A percentile compares a stretch with the other conserved stretches of the same genome.
Evolutionary conservation across 2,888 invertebrate species (phyloP).

Genomic region (Spodoptera picta): DNA sequence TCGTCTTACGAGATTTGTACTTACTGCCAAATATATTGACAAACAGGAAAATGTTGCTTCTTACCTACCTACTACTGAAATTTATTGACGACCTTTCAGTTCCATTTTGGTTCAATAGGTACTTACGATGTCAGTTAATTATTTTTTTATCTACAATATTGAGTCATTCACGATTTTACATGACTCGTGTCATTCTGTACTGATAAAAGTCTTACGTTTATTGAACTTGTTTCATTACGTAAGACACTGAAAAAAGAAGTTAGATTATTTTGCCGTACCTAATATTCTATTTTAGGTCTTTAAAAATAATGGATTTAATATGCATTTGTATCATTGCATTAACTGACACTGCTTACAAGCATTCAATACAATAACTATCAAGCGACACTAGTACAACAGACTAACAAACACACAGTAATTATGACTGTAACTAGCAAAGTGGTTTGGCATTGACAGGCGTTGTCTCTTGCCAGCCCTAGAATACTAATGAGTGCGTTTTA

Average conservation of each 20-base stretch:
- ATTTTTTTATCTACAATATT: not conserved
- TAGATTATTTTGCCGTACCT: too few relatives aligned
- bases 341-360: not conserved
- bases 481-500: conserved; percentile 55
- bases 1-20: too few relatives aligned
- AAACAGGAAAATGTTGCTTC: too few relatives aligned
- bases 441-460: conserved; percentile 55
- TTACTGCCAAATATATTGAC: too few relatives aligned
- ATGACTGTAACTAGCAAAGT: conserved; percentile 39
- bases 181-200: not conserved
- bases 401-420: conserved; percentile 17
- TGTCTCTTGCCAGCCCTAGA: conserved; percentile 42
- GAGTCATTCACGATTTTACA: conserved; percentile 4
- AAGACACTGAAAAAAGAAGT: too few relatives aligned
- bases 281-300: too few relatives aligned
- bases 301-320: not conserved
- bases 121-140: not conserved
- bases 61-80: too few relatives aligned
- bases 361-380: conserved; percentile 8
- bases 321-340: too few relatives aligned
- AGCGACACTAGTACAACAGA: conserved; percentile 18
- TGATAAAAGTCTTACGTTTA: conserved; percentile 10
- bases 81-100: not conserved
- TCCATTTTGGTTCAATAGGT: not conserved
- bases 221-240: not conserved